Conservation (phyloP, 2,888 invertebrate genomes). For the Tricholauxania praeusta region DNA sequence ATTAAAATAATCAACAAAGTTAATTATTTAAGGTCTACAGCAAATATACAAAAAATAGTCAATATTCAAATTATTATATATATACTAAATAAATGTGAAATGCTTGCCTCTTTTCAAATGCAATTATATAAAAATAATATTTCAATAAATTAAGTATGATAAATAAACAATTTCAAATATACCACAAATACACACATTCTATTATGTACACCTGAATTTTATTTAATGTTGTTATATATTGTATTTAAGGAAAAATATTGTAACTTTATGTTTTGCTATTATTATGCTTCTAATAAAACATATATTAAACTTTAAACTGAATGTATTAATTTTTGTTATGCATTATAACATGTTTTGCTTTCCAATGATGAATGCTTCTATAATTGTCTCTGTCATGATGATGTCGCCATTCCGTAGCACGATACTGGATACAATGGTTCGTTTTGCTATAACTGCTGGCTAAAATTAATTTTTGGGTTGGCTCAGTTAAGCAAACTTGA, state of each 20-base stretch:
- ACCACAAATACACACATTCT: neutral
- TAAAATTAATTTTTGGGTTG: no score
- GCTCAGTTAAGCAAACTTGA: no score
- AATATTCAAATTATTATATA: conserved; percentile 2
- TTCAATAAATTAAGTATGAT: no score
- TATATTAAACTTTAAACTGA: neutral
- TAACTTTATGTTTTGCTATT: conserved; percentile 19
- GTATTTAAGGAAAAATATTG: conserved; percentile 19
- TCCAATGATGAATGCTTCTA: no score
- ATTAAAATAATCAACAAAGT: no score
- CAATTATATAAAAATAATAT: neutral
- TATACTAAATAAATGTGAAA: conserved; percentile 4
- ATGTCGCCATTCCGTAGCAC: no score
- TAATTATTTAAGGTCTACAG: neutral
- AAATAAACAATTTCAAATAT: neutral
- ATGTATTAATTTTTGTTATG: no score
- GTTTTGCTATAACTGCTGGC: no score
- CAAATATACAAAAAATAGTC: neutral
- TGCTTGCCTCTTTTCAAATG: conserved; percentile 8
- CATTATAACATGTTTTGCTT: no score
- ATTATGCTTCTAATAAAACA: conserved; percentile 23
- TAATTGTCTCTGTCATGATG: no score
- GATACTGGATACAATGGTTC: no score
- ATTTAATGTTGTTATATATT: conserved; percentile 20
- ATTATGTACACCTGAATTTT: conserved; percentile 10